Conservation (phyloP, 64 coral and sea anemone species). For the Stichodactyla helianthus region DNA sequence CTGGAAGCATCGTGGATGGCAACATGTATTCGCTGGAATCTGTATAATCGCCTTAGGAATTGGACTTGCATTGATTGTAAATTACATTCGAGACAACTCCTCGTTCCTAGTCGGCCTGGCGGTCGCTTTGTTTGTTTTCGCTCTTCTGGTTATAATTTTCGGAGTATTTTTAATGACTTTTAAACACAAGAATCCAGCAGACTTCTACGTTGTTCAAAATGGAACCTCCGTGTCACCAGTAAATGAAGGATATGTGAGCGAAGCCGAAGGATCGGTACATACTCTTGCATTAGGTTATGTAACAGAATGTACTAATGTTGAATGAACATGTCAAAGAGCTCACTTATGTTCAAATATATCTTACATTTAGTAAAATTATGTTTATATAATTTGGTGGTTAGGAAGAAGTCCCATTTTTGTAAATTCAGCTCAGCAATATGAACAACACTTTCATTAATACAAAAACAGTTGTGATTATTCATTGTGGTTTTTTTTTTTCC, state of each 20-base stretch:
- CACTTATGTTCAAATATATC: too few relatives aligned
- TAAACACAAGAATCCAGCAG: neutral
- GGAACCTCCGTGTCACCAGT: neutral
- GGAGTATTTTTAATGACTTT: neutral
- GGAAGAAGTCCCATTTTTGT: too few relatives aligned
- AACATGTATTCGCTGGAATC: slow-evolving; percentile 10
- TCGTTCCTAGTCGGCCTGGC: neutral
- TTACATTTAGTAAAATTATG: too few relatives aligned
- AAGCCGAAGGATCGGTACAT: neutral
- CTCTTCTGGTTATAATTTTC: neutral
- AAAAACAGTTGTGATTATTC: too few relatives aligned
- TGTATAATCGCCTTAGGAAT: neutral
- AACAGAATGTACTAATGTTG: neutral
- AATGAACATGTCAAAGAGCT: too few relatives aligned
- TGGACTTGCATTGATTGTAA: neutral
- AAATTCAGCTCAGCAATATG: too few relatives aligned
- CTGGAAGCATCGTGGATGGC: slow-evolving; percentile 26
- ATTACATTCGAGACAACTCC: neutral
- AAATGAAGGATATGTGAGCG: neutral
- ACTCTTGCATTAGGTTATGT: neutral
- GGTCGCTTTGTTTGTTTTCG: neutral
- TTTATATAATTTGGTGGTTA: too few relatives aligned
- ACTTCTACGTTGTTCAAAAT: neutral
- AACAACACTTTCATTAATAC: too few relatives aligned
- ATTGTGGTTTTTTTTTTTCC: too few relatives aligned